phyloP scores from a whole-genome alignment of 1,140 invertebrate genomes.

The Cephus cinctus region DNA sequence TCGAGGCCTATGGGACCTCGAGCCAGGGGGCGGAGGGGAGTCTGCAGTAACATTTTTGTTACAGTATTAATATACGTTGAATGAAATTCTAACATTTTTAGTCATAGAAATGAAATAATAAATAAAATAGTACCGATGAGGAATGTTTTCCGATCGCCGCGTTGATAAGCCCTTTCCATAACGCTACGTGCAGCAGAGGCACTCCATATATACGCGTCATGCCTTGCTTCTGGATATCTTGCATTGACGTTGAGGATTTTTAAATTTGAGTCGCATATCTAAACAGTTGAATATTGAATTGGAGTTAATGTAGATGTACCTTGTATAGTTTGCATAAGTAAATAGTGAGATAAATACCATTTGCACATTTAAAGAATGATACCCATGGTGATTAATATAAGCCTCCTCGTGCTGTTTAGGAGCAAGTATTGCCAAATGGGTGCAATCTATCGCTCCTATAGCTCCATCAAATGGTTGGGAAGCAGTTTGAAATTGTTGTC shows the following conservation, averaged over 20 bases:
- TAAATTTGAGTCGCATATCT: constrained; percentile 19
- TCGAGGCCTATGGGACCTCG: too few relatives aligned
- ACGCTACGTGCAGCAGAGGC: too few relatives aligned
- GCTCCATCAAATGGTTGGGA: neutral
- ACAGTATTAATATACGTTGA: too few relatives aligned
- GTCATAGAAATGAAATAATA: too few relatives aligned
- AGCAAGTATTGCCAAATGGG: neutral
- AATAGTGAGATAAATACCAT: constrained; percentile 15
- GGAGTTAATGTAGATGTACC: constrained; percentile 9
- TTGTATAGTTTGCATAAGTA: constrained; percentile 3
- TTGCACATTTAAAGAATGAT: constrained; percentile 39
- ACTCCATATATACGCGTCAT: constrained; percentile 26
- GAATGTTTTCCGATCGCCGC: too few relatives aligned
- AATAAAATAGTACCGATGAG: too few relatives aligned
- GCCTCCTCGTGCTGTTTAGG: neutral
- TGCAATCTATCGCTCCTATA: constrained; percentile 1
- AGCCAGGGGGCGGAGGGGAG: too few relatives aligned
- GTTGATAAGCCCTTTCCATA: too few relatives aligned
- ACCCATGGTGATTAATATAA: constrained; percentile 38
- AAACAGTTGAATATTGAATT: constrained; percentile 8
- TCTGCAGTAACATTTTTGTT: too few relatives aligned
- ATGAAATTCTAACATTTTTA: too few relatives aligned
- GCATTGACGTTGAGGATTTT: constrained; percentile 29
- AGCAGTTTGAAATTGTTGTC: neutral
- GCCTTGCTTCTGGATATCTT: constrained; percentile 21